phyloP scores from a whole-genome alignment of 2,888 invertebrate genomes.

The Biston stratarius region DNA sequence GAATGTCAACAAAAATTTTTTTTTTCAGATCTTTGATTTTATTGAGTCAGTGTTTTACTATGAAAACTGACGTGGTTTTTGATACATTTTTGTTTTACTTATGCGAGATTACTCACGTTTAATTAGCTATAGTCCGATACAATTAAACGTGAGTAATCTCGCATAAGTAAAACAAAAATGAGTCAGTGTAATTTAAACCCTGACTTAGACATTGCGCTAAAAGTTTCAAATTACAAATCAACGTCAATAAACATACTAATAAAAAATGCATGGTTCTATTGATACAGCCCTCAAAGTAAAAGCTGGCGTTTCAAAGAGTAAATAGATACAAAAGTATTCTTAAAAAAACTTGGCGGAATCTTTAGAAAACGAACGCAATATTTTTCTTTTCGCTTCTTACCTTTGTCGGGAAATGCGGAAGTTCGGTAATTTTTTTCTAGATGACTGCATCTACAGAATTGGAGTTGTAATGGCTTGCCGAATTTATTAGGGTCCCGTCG shows the following conservation, averaged over 20 bases:
- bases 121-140: too few relatives aligned
- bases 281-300: constrained; percentile 20
- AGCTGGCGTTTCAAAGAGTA: constrained; percentile 4
- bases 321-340: constrained; percentile 20
- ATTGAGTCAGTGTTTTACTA: too few relatives aligned
- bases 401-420: constrained; percentile 25
- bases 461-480: constrained; percentile 25
- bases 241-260: background rate
- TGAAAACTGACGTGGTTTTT: too few relatives aligned
- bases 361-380: constrained; percentile 14
- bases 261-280: constrained; percentile 4
- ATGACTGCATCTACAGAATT: constrained; percentile 19
- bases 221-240: background rate
- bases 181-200: too few relatives aligned
- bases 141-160: too few relatives aligned
- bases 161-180: too few relatives aligned
- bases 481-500: constrained; percentile 19
- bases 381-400: constrained; percentile 18
- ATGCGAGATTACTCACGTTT: too few relatives aligned
- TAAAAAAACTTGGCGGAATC: constrained; percentile 13
- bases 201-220: too few relatives aligned
- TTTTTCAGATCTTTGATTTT: too few relatives aligned
- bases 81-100: too few relatives aligned
- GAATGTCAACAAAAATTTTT: too few relatives aligned
- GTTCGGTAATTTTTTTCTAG: constrained; percentile 21